Percentiles rank a stretch among this genome's conserved stretches.
These are phyloP conservation scores for Diarsia mendica DNA, from an alignment of 2,888 invertebrate species.

Conservation along the genomic window DNA sequence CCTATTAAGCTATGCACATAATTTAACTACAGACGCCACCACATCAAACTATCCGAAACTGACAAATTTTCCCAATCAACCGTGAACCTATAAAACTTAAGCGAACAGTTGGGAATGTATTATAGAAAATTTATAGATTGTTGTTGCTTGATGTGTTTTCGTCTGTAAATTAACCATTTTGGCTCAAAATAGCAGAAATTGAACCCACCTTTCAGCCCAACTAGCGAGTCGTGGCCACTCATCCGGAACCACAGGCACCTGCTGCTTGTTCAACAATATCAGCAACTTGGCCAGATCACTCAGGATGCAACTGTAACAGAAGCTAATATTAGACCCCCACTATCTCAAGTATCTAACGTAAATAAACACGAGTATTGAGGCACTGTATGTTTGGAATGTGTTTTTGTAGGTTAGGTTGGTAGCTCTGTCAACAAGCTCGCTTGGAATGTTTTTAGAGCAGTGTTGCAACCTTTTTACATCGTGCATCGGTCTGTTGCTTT, in stretches of 20 bases:
- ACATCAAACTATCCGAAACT: too few species aligned
- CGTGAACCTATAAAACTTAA: too few species aligned
- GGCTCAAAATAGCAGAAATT: background rate
- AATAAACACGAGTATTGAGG: conserved; percentile 64
- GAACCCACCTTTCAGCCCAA: conserved; percentile 93
- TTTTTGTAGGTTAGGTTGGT: conserved; percentile 58
- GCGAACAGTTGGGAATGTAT: too few species aligned
- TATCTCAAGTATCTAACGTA: conserved; percentile 63
- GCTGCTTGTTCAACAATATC: conserved; percentile 94
- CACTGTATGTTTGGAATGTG: conserved; percentile 50
- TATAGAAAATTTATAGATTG: too few species aligned
- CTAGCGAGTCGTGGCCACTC: conserved; percentile 95
- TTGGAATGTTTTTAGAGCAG: conserved; percentile 52
- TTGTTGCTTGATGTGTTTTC: too few species aligned
- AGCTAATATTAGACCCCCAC: conserved; percentile 63
- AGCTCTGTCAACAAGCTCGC: conserved; percentile 54
- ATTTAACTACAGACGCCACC: too few species aligned
- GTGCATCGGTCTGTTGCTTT: conserved; percentile 28
- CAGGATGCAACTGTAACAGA: conserved; percentile 86
- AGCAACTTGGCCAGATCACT: conserved; percentile 95
- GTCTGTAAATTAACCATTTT: too few species aligned
- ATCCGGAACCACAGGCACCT: conserved; percentile 93
- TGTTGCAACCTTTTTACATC: conserved; percentile 48
- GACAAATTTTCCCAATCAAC: too few species aligned
- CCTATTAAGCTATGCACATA: too few species aligned